Conservation (phyloP, 2,113 vertebrate genomes). For the Menura novaehollandiae region DNA sequence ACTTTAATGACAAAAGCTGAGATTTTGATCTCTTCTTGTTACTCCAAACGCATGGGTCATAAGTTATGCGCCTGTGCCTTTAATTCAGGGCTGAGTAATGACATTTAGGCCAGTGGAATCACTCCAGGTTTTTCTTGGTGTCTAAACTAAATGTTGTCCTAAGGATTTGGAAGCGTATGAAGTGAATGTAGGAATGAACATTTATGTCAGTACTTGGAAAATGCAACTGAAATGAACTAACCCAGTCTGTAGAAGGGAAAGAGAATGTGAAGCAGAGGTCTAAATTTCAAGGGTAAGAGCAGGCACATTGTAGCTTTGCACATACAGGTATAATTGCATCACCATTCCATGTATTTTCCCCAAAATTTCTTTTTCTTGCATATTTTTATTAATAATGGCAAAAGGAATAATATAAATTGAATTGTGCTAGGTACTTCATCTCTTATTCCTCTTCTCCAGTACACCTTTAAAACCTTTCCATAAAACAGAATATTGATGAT, state of each 20-base stretch:
- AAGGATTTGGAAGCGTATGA: slow-evolving; percentile 1
- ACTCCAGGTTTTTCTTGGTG: background rate
- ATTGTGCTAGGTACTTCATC: background rate
- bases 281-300: background rate
- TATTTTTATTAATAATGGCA: background rate
- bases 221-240: background rate
- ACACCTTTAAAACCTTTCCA: background rate
- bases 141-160: background rate
- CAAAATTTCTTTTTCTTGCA: background rate
- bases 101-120: background rate
- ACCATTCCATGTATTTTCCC: background rate
- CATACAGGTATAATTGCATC: background rate
- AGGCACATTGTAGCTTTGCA: background rate
- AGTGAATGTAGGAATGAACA: background rate
- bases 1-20: background rate
- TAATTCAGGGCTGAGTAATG: background rate
- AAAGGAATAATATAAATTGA: background rate
- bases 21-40: background rate
- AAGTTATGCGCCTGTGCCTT: background rate
- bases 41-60: background rate
- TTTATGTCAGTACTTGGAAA: background rate
- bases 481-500: background rate
- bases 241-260: background rate
- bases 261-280: background rate
- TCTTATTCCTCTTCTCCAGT: background rate